Conservation (phyloP, 2,113 vertebrate species). For the Todiramphus chloris region DNA sequence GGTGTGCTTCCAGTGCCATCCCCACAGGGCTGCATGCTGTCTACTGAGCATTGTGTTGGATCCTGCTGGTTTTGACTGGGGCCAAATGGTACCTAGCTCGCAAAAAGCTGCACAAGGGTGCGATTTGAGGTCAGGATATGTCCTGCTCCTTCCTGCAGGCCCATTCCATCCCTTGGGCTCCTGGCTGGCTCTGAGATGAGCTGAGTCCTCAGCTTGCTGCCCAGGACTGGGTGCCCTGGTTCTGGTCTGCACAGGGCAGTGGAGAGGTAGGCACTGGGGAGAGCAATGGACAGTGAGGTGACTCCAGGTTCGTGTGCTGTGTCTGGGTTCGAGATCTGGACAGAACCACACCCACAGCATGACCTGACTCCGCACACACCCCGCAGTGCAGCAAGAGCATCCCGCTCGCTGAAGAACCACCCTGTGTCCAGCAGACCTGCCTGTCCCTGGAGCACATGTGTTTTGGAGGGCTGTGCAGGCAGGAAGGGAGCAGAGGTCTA, state of each 20-base stretch:
- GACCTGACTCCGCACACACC: background rate
- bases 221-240: rapidly evolving
- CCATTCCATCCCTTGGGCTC: background rate
- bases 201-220: background rate
- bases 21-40: background rate
- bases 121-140: background rate
- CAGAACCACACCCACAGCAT: rapidly evolving
- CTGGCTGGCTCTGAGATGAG: background rate
- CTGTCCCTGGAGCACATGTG: rapidly evolving
- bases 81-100: background rate
- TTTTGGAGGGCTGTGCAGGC: background rate
- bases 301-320: rapidly evolving
- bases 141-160: background rate
- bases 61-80: background rate
- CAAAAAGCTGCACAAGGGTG: background rate
- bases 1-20: background rate
- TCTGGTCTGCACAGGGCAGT: background rate
- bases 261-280: background rate
- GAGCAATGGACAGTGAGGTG: background rate
- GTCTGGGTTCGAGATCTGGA: background rate
- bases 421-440: rapidly evolving
- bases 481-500: background rate
- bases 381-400: background rate
- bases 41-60: rapidly evolving
- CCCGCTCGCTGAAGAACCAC: background rate